Evolutionary conservation across 2,888 invertebrate species (phyloP).

Genomic region (Ichneumoninae sp.): DNA sequence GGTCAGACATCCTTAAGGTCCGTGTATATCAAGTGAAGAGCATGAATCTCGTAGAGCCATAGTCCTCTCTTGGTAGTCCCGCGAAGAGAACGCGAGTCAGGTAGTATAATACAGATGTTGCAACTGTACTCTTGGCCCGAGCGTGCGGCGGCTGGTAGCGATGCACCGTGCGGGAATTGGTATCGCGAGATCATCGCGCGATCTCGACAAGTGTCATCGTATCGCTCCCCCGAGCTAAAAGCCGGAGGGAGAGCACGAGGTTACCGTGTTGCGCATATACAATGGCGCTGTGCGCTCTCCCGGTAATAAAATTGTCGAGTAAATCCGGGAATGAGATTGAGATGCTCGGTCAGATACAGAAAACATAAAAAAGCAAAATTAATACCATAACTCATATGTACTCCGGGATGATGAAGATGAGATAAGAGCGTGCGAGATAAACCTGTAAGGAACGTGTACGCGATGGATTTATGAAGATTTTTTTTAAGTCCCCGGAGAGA

Average conservation of each 20-base stretch:
- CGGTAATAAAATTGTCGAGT: constrained; percentile 12
- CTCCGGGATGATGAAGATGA: constrained; percentile 12
- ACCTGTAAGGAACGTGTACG: constrained; percentile 30
- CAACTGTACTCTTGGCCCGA: constrained; percentile 59
- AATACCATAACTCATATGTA: constrained; percentile 13
- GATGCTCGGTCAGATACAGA: background rate
- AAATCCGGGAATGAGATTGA: constrained; percentile 57
- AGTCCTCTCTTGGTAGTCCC: background rate
- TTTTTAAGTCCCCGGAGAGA: background rate
- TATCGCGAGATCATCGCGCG: constrained; percentile 66
- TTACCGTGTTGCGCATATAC: constrained; percentile 57
- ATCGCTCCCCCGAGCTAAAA: constrained; percentile 36
- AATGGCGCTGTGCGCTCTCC: constrained; percentile 7
- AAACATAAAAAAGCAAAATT: constrained; percentile 22
- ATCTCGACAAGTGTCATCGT: constrained; percentile 68
- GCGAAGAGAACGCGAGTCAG: constrained; percentile 15
- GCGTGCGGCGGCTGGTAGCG: constrained; percentile 24
- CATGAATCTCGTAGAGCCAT: background rate
- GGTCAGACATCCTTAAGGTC: background rate
- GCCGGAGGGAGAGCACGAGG: constrained; percentile 59
- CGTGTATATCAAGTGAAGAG: background rate
- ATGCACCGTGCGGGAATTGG: constrained; percentile 54
- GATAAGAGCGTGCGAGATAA: constrained; percentile 42
- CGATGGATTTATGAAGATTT: constrained; percentile 44
- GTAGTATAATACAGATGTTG: constrained; percentile 65